These are phyloP conservation scores for Fabriciana adippe DNA, from an alignment of 2,888 invertebrate species.

Conservation along the genomic window DNA sequence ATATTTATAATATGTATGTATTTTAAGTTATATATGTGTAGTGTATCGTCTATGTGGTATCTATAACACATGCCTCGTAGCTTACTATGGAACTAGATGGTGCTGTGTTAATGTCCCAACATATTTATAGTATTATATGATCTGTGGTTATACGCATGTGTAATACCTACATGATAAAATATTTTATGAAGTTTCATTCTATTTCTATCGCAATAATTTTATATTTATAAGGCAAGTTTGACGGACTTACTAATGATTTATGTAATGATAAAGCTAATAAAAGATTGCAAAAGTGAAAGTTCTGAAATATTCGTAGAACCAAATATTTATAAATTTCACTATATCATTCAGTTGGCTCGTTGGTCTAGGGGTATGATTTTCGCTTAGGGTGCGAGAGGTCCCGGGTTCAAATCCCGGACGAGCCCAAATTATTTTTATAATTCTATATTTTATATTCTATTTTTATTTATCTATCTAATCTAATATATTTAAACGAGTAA, in stretches of 20 bases:
- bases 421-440: slow-evolving; percentile 57
- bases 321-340: background rate
- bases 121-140: background rate
- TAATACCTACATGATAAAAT: too few relatives aligned
- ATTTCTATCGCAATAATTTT: too few relatives aligned
- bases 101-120: too few relatives aligned
- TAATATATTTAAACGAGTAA: background rate
- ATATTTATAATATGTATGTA: background rate
- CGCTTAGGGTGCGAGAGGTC: slow-evolving; percentile 82
- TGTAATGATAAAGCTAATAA: background rate
- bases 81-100: too few relatives aligned
- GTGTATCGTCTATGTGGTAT: too few relatives aligned
- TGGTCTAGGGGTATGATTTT: slow-evolving; percentile 81
- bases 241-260: background rate
- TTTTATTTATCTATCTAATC: background rate
- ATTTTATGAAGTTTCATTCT: too few relatives aligned
- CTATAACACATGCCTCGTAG: too few relatives aligned
- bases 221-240: too few relatives aligned
- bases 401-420: slow-evolving; percentile 83
- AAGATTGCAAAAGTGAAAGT: background rate
- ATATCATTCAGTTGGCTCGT: slow-evolving; percentile 54
- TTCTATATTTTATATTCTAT: background rate
- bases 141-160: too few relatives aligned
- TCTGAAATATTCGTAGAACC: background rate
- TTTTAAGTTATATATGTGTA: too few relatives aligned